Base-by-base conservation (phyloP, 2,113 vertebrate species). In the Microtus richardsoni region DNA sequence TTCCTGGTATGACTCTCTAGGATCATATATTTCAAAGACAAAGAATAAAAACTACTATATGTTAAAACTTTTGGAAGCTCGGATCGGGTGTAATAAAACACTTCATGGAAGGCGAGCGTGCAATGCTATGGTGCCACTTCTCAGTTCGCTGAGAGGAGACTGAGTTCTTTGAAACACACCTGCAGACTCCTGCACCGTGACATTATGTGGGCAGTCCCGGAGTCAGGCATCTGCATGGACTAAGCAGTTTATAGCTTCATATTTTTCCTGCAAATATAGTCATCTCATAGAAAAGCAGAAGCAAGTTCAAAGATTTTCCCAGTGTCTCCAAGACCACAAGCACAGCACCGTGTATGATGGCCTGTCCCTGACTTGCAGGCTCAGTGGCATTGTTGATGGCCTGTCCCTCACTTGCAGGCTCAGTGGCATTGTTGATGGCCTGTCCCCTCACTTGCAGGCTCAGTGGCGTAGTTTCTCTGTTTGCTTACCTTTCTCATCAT, bases 21-120 rank as follows among this genome's bases (percentile, higher is more conserved):
- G 21, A 70, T 77, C 9, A 88, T 33, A 2, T 39, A 60, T 95
- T 93, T 96, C 91, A 96, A 88, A 41, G 28, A 68, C 47, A n/a
- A n/a, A 10, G 28, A 30, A 88, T 77, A 52, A 90, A 90, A 70
- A 11, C 36, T 85, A 93, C n/a, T 82, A 41, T 41, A 80, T 60
- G 36, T n/a, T 39, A 80, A 60, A 80, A 41, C 24, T 80, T 74
- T 16, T 19, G 62, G 47, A 78, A 87, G 77, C 36, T 10, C 21
- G 5, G 44, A 44, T 52, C 62, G 64, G 12, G 7, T 88, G 52
- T 33, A 86, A 78, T 78, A 78, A 91, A 87, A 74, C 2, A 21
- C 26, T 88, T 36, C 71, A 44, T 9, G 41, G 58, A 70, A 91
- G 74, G 17, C 6, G 1, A 94, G 10, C 36, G 2, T 79, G 12